These are phyloP conservation scores for Drosophila tripunctata DNA, from an alignment of 2,888 invertebrate genomes.

Conservation along the genomic window DNA sequence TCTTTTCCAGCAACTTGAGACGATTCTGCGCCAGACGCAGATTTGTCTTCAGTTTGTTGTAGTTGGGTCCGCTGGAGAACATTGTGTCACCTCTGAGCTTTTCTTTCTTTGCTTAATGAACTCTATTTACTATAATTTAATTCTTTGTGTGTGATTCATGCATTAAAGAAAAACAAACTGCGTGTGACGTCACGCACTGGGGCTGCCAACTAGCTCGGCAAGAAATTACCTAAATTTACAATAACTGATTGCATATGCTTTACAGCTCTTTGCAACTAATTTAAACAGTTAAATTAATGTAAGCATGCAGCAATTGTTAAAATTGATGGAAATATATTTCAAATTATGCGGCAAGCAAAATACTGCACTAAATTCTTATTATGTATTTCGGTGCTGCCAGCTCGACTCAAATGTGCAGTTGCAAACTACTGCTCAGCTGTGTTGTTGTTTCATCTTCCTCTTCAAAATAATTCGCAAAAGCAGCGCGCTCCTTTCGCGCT, in stretches of 20 bases:
- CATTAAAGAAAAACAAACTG: conserved; percentile 56
- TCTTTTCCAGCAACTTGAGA: conserved; percentile 97
- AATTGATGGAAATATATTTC: too few species aligned
- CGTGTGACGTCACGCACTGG: conserved; percentile 57
- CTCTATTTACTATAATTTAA: conserved; percentile 20
- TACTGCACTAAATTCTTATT: not conserved
- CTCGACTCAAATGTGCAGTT: not conserved
- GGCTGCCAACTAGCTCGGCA: conserved; percentile 21
- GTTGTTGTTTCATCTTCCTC: conserved; percentile 68
- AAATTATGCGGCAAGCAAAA: not conserved
- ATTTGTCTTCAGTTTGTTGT: conserved; percentile 98
- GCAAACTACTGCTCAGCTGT: conserved; percentile 34
- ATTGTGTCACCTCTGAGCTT: conserved; percentile 86
- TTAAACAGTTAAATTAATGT: not conserved
- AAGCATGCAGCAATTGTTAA: not conserved
- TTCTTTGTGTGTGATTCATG: conserved; percentile 57
- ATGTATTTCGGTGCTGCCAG: conserved; percentile 26
- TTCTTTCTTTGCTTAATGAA: too few species aligned
- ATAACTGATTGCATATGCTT: not conserved
- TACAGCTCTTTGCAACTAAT: not conserved
- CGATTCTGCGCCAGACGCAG: conserved; percentile 96
- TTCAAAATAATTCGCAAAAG: conserved; percentile 67
- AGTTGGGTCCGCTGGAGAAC: conserved; percentile 97
- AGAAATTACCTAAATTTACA: conserved; percentile 11
- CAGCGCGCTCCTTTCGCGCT: conserved; percentile 67